Base-by-base conservation (phyloP, 2,113 vertebrate genomes). In the Phalacrocorax brasilianus region DNA sequence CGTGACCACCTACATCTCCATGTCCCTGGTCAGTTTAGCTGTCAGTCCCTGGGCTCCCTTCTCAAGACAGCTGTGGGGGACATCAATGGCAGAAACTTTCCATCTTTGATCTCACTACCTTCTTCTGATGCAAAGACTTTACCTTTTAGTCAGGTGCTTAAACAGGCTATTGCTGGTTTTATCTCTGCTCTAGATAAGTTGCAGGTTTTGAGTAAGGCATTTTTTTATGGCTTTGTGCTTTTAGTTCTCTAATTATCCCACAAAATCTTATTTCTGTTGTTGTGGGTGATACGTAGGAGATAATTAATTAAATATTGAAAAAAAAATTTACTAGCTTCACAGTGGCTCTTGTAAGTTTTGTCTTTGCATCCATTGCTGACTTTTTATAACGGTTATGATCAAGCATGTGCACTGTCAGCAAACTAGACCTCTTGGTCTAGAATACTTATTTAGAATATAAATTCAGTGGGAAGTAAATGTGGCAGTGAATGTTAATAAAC, bases 381-480 rank as follows among this genome's bases (percentile, higher is more conserved):
- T 94, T 79, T 96, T 96, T 97, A 85, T 91, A 91, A 84, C 95
- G 91, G 88, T 97, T 97, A 89, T 71, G 82, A 93, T 82, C 95
- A 95, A 97, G 87, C 55, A 70, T 84, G 47, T 93, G 79, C 66
- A 38, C 85, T 91, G 94, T 96, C 93, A 98, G 93, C 95, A 97
- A 95, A 84, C 49, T 77, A 96, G 88, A 95, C 71, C 67, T 97
- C 89, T 98, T 97, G 89, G 50, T 22, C 23, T 82, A 55, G 61
- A 93, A 86, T 92, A 85, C 91, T 95, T 97, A 84, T 45, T 93
- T 95, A 92, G 87, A 96, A 77, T 97, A 91, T 96, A 89, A 97
- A 90, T 95, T 96, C 93, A 95, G 79, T 91, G 85, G 89, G 68
- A 88, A 96, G 91, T 96, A 97, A 93, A 75, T 67, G 44, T 95